These are phyloP conservation scores for Scaptomyza pallida DNA, from an alignment of 1,140 invertebrate species.

Conservation along the genomic window DNA sequence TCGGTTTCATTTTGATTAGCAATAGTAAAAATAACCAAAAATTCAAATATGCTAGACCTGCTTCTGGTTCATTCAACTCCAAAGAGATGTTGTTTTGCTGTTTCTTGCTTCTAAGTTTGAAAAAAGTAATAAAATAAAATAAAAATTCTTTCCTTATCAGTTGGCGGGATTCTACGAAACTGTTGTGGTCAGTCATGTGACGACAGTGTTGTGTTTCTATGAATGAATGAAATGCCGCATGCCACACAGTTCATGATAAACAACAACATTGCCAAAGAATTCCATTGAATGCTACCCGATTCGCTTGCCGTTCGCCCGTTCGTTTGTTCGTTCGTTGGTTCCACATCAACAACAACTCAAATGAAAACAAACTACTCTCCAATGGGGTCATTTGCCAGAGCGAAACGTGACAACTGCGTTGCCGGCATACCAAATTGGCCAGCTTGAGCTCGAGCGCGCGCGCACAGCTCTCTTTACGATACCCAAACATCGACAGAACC, in stretches of 20 bases:
- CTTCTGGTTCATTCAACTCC: slow-evolving; percentile 41
- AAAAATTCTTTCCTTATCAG: slow-evolving; percentile 37
- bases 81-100: not conserved
- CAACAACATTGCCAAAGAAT: slow-evolving; percentile 12
- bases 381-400: slow-evolving; percentile 42
- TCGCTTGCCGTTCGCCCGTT: slow-evolving; percentile 6
- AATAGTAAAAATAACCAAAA: slow-evolving; percentile 18
- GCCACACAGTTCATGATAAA: slow-evolving; percentile 25
- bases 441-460: no score
- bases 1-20: slow-evolving; percentile 32
- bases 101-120: slow-evolving; percentile 13
- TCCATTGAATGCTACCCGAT: slow-evolving; percentile 41
- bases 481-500: not conserved
- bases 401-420: slow-evolving; percentile 44
- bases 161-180: slow-evolving; percentile 15
- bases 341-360: slow-evolving; percentile 2
- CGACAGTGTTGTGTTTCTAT: slow-evolving; percentile 37
- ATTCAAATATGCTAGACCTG: slow-evolving; percentile 4
- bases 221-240: slow-evolving; percentile 53
- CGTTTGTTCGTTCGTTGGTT: not conserved
- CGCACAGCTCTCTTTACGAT: not conserved
- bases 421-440: slow-evolving; percentile 18
- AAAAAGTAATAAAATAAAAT: no score
- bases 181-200: slow-evolving; percentile 27
- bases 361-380: slow-evolving; percentile 27